phyloP scores from a whole-genome alignment of 2,113 vertebrate species.

The Etheostoma spectabile region DNA sequence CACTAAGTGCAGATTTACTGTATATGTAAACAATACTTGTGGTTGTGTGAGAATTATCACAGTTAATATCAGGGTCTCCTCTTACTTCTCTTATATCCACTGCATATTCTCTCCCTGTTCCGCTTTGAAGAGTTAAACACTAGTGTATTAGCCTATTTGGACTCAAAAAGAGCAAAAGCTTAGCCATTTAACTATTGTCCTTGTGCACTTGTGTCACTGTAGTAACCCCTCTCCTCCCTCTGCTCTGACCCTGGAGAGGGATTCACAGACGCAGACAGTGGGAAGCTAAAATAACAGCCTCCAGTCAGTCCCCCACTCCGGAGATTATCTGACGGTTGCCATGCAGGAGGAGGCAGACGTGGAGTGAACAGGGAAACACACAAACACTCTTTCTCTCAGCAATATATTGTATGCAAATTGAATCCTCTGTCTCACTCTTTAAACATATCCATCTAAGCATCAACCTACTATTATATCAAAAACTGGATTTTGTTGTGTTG shows the following conservation, averaged over 20 bases:
- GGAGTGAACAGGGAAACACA: constrained; percentile 13
- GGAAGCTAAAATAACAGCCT: constrained; percentile 53
- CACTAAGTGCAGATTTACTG: constrained; percentile 16
- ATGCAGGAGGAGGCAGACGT: constrained; percentile 31
- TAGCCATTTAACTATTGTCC: background rate
- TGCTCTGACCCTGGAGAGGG: constrained; percentile 43
- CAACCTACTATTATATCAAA: background rate
- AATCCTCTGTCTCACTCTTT: background rate
- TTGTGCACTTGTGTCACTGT: constrained; percentile 1
- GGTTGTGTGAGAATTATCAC: constrained; percentile 17
- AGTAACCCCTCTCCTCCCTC: constrained; percentile 37
- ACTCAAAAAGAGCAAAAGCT: background rate
- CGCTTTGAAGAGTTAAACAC: background rate
- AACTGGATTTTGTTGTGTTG: constrained; percentile 7
- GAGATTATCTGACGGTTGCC: constrained; percentile 53
- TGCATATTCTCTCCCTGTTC: background rate
- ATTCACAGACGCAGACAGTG: constrained; percentile 45
- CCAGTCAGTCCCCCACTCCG: constrained; percentile 51
- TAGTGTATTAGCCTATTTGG: background rate
- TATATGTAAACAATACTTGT: constrained; percentile 11
- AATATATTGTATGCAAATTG: background rate
- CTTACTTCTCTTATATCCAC: background rate
- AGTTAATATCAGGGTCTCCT: constrained; percentile 8
- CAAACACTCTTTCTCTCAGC: background rate
- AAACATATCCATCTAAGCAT: background rate